Base-by-base conservation (phyloP, 2,888 invertebrate genomes). In the Schrankia costaestrigalis region DNA sequence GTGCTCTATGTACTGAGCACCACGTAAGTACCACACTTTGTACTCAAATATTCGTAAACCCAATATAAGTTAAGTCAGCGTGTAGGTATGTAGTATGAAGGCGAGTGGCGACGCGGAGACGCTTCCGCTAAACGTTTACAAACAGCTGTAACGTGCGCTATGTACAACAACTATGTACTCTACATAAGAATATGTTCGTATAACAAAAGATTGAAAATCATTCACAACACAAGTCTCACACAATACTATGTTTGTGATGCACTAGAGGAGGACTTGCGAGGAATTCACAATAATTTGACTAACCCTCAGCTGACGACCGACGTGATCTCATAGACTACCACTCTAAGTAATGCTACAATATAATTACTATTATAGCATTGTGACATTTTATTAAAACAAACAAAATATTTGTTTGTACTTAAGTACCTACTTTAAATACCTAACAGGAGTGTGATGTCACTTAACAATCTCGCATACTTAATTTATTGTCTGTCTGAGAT, bases 121-220 rank as follows among this genome's bases (percentile, higher is more conserved):
- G 50, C 31, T 45, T 54, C 55, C 54, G 51, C 25, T 11, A 38
- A 17, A 26, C 38, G 51, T 47, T 54, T 54, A 51, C 35, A 43
- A 51, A 47, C 41, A 47, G 19, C 35, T 26, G 22, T 15, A 23
- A 19, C 6, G 12, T 18, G 22, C 17, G 31, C 11, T 24, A 14
- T 22, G 22, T 14, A n/a, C n/a, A n/a, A n/a, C n/a, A n/a, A n/a
- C n/a, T n/a, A 9, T 21, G 21, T 3, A 9, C 4, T 21, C n/a
- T 5, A 7, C 6, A 3, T 6, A n/a, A 21, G 4, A 6, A n/a
- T 21, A 3, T 21, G 21, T 8, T 21, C 8, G 10, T 13, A 17
- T 17, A 41, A 48, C 41, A 52, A 48, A 48, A 41, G 37, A 47
- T 42, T 32, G 37, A n/a, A n/a, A n/a, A n/a, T n/a, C n/a, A 32